A percentile compares a stretch with the other conserved stretches of the same genome.
Conservation (phyloP, 2,113 vertebrate species). For the Hipposideros armiger region DNA sequence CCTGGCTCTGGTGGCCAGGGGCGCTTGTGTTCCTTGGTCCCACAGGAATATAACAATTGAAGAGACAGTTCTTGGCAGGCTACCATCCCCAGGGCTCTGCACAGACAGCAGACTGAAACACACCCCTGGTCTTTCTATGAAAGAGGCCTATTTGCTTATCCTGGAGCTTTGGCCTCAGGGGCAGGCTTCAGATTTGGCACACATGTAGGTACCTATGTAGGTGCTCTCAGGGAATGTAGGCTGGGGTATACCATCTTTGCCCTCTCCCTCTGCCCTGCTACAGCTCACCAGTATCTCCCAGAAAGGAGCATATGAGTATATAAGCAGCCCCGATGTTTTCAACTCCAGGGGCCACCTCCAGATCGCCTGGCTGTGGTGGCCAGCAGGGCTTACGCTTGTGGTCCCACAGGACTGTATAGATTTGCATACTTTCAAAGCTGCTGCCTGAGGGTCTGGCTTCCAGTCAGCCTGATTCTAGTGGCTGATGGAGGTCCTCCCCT, state of each 20-base stretch:
- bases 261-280: not conserved
- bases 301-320: not conserved
- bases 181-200: not conserved
- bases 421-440: not conserved
- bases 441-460: not conserved
- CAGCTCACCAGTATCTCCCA: not conserved
- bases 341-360: not conserved
- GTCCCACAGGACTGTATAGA: not conserved
- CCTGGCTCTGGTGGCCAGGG: not conserved
- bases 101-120: not conserved
- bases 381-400: not conserved
- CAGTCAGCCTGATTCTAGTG: not conserved
- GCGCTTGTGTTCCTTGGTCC: not conserved
- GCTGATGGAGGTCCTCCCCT: not conserved
- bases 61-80: not conserved
- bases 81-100: not conserved
- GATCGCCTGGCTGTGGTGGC: not conserved
- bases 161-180: not conserved
- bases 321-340: not conserved
- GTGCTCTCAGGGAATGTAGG: not conserved
- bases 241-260: not conserved
- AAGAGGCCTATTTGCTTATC: not conserved
- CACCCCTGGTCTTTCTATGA: not conserved
- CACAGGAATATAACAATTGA: not conserved
- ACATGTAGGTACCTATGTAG: not conserved